Evolutionary conservation across 2,113 vertebrate species (phyloP).

Genomic region (Microcebus murinus): DNA sequence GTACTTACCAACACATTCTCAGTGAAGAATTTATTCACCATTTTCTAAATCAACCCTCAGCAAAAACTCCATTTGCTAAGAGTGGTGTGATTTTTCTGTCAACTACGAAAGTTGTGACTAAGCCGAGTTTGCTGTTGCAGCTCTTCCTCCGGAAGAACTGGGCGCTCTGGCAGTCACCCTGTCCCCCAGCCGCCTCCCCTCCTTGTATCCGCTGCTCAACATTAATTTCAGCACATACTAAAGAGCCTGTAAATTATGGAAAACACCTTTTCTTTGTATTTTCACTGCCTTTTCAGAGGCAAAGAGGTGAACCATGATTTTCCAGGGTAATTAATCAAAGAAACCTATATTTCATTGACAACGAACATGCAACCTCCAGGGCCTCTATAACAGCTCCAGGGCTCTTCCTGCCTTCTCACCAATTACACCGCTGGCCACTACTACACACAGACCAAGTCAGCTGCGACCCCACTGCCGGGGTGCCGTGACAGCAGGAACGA

Average conservation of each 20-base stretch:
- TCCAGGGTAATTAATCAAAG: neutral
- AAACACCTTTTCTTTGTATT: neutral
- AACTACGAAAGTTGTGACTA: neutral
- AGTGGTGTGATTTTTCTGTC: neutral
- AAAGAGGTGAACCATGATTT: neutral
- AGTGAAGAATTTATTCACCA: neutral
- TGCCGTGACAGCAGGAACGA: neutral
- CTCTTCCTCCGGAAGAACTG: neutral
- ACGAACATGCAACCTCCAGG: neutral
- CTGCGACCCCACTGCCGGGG: neutral
- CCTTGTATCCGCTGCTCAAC: neutral
- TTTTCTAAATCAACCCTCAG: constrained; percentile 3
- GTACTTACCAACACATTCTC: neutral
- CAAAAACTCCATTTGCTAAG: neutral
- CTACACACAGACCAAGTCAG: too few species aligned
- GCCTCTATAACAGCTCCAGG: neutral
- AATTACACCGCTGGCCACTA: neutral
- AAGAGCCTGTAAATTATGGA: neutral
- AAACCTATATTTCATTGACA: neutral
- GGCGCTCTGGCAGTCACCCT: neutral
- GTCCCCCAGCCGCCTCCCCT: neutral
- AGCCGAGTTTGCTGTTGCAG: neutral
- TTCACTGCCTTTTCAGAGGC: neutral
- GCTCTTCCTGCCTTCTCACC: constrained; percentile 8
- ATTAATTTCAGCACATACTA: neutral